A percentile compares a stretch with the other conserved stretches of the same genome.
Conservation (phyloP, 2,113 vertebrate species). For the Erythrocebus patas region DNA sequence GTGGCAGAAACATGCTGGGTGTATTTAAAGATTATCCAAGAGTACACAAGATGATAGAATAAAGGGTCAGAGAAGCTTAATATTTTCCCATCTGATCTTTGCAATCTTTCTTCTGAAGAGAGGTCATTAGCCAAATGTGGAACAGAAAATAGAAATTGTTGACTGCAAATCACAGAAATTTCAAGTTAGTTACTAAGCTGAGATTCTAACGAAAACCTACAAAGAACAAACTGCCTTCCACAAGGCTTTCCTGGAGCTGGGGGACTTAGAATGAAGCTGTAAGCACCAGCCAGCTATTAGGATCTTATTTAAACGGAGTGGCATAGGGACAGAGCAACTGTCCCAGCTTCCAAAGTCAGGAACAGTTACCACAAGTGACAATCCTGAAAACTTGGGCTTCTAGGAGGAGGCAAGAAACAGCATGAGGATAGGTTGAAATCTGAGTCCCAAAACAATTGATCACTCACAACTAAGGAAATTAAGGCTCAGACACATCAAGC, state of each 20-base stretch:
- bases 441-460: fast-evolving
- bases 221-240: fast-evolving
- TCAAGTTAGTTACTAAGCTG: neutral
- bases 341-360: neutral
- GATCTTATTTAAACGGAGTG: neutral
- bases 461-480: too few species aligned
- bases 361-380: fast-evolving
- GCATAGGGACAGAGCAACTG: fast-evolving
- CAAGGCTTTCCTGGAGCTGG: fast-evolving
- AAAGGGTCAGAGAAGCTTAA: neutral
- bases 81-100: neutral
- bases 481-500: fast-evolving
- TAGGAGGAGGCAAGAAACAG: too few species aligned
- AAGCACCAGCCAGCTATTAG: too few species aligned
- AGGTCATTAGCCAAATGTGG: neutral
- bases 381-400: fast-evolving
- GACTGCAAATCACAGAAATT: neutral
- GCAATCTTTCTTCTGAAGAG: neutral
- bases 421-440: neutral
- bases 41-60: fast-evolving
- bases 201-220: neutral
- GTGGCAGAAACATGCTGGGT: neutral
- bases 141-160: neutral
- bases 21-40: neutral
- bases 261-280: fast-evolving